phyloP scores from a whole-genome alignment of 2,113 vertebrate genomes.

The Gymnobelideus leadbeateri region DNA sequence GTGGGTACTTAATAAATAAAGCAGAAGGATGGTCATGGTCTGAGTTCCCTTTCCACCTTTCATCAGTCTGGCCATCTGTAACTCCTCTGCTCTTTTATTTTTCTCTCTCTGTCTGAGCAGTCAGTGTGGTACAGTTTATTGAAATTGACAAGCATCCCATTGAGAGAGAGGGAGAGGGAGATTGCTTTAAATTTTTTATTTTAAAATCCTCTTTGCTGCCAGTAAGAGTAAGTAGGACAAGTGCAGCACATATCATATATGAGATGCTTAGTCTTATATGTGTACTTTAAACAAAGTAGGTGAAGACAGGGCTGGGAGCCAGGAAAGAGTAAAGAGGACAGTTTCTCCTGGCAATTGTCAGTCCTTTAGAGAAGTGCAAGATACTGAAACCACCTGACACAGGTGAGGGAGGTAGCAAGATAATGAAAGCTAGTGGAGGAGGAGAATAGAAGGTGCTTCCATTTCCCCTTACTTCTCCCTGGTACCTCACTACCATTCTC shows the following conservation, averaged over 20 bases:
- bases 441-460: background rate
- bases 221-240: constrained; percentile 20
- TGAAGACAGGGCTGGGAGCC: background rate
- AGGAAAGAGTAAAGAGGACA: background rate
- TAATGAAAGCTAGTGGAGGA: background rate
- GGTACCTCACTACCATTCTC: background rate
- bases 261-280: background rate
- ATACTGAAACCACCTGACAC: background rate
- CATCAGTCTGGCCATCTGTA: background rate
- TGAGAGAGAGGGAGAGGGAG: constrained; percentile 18
- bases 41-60: background rate
- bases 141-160: constrained; percentile 14
- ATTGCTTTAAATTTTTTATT: constrained; percentile 31
- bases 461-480: background rate
- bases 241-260: background rate
- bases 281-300: too few relatives aligned
- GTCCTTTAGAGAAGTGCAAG: background rate
- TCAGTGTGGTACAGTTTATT: background rate
- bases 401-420: background rate
- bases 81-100: background rate
- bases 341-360: background rate
- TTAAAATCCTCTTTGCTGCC: constrained; percentile 2
- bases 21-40: background rate
- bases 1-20: background rate
- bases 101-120: constrained; percentile 18